These are phyloP conservation scores for Cynoglossus semilaevis DNA, from an alignment of 2,113 vertebrate species.

Conservation along the genomic window DNA sequence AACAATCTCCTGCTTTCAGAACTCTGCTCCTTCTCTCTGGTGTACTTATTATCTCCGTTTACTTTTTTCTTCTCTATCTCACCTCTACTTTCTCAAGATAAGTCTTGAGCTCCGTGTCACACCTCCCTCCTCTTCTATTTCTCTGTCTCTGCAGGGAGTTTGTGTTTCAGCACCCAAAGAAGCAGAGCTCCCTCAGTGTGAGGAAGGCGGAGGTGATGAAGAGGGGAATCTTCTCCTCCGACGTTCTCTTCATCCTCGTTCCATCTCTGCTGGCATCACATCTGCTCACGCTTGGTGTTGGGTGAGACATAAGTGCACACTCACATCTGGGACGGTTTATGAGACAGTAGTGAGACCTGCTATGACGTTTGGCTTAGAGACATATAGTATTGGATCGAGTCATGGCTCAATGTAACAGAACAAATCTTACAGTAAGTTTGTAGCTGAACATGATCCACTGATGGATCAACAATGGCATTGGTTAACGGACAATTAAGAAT, in stretches of 20 bases:
- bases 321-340: not conserved
- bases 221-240: conserved; percentile 73
- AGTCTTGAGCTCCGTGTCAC: not conserved
- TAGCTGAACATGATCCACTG: no score
- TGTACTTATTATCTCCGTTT: conserved; percentile 50
- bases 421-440: not conserved
- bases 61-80: conserved; percentile 9
- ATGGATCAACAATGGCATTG: no score
- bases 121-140: not conserved
- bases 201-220: conserved; percentile 78
- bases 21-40: conserved; percentile 28
- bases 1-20: conserved; percentile 20
- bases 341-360: no score
- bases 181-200: conserved; percentile 68
- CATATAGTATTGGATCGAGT: no score
- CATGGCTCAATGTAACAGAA: no score
- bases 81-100: conserved; percentile 14
- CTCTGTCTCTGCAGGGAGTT: conserved; percentile 67
- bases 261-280: conserved; percentile 69
- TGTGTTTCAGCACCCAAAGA: conserved; percentile 77
- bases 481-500: no score
- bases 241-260: conserved; percentile 64
- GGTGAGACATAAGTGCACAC: conserved; percentile 40
- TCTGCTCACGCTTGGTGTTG: conserved; percentile 68
- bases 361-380: no score